Base-by-base conservation (phyloP, 2,797 vertebrate genomes). In the Siniperca obscura region DNA sequence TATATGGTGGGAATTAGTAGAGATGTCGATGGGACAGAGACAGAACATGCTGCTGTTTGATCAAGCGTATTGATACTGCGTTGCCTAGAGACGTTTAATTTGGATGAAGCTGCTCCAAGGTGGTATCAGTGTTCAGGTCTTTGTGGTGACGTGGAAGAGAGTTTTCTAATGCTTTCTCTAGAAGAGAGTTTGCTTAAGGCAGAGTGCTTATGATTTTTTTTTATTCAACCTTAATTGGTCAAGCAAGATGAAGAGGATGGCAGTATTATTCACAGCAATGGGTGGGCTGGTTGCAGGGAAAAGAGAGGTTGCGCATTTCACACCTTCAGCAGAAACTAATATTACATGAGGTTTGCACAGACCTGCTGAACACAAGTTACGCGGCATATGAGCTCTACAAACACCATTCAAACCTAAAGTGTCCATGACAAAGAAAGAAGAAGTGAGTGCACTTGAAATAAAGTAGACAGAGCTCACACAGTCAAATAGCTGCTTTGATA, bases 271-370 rank as follows among this genome's bases (percentile, higher is more conserved):
- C 76, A 75, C 73, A 78, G 56, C 60, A 73, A 46, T 44, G 53
- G 22, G 59, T 57, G 21, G 40, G 36, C 22, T 69, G 61, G 25
- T 70, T 73, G 67, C 68, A 73, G 67, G 73, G 60, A 81, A 81
- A 83, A 55, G 48, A 69, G 57, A 82, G 76, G 79, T 83, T 81
- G 74, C 74, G 83, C 57, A 80, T 89, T 82, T 88, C 81, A 87
- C 83, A 86, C 70, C 70, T 87, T 85, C 74, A 91, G 86, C 70
- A 81, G 56, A 87, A 86, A 83, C 77, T 83, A 72, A 70, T 76
- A 57, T 81, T 66, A 61, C 66, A 74, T 66, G 25, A 75, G 56
- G 62, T 78, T 86, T 76, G 70, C 75, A 68, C 38, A 62, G 72
- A 74, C 13, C 34, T 1, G 44, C 66, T 65, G 61, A 84, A 48